Evolutionary conservation across 35 echinoderm and acorn worm genomes (phyloP).

Genomic region (Apostichopus californicus): DNA sequence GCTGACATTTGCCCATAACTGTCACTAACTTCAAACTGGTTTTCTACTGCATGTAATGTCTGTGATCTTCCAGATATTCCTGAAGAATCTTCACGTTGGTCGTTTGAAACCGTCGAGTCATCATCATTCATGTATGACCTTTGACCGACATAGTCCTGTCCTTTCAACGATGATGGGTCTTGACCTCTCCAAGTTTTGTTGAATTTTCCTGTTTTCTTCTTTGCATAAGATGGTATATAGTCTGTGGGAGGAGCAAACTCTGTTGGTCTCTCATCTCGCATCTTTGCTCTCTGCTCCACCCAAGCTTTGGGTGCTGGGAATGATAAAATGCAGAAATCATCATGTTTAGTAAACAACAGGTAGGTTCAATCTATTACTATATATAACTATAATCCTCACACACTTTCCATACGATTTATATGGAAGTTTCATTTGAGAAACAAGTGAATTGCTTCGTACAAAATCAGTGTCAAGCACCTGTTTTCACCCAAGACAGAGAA

Average conservation of each 20-base stretch:
- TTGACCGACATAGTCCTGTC: neutral
- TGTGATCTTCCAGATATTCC: neutral
- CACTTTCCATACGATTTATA: no score
- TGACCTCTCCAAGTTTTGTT: neutral
- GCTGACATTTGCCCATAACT: neutral
- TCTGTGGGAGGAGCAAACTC: slow-evolving; percentile 81
- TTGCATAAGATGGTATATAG: slow-evolving; percentile 4
- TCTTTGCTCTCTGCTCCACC: slow-evolving; percentile 56
- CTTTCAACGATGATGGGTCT: neutral
- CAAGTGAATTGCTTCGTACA: no score
- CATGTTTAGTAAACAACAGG: no score
- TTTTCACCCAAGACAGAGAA: no score
- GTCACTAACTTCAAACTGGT: neutral
- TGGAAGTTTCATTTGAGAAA: no score
- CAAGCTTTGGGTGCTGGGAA: slow-evolving; percentile 59
- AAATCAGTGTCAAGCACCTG: no score
- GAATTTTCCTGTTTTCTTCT: slow-evolving; percentile 5
- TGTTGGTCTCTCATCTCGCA: slow-evolving; percentile 64
- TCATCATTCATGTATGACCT: neutral
- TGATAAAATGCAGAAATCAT: no score
- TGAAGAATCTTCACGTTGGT: neutral
- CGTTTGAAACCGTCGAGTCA: neutral
- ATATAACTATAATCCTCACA: no score
- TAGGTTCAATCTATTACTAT: no score
- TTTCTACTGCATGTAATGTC: neutral